These are phyloP conservation scores for Pygmarrhopalites habei DNA, from an alignment of 1,140 invertebrate genomes.

Conservation along the genomic window DNA sequence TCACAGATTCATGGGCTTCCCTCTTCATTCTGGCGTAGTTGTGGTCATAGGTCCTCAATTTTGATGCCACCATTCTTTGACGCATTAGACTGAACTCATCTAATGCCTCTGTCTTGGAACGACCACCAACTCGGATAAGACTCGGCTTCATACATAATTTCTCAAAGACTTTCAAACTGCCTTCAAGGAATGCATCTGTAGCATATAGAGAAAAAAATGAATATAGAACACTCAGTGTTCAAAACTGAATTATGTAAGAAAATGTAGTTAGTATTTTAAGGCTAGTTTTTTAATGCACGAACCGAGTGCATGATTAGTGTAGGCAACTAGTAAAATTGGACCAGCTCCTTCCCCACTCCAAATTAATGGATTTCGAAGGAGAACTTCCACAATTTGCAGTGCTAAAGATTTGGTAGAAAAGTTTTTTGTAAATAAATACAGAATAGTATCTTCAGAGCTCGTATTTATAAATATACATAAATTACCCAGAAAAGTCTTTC, in stretches of 20 bases:
- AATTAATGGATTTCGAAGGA: constrained; percentile 26
- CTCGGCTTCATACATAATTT: constrained; percentile 33
- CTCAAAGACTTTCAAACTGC: constrained; percentile 47
- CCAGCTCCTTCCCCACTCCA: constrained; percentile 25
- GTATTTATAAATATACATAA: too few relatives aligned
- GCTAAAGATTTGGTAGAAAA: too few relatives aligned
- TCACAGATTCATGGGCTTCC: constrained; percentile 8
- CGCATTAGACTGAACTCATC: constrained; percentile 12
- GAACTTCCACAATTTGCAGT: constrained; percentile 33
- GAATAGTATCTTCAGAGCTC: too few relatives aligned
- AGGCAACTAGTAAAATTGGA: constrained; percentile 71
- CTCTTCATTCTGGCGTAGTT: neutral
- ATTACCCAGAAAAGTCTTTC: constrained; percentile 46
- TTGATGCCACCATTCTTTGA: neutral
- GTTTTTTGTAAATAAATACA: too few relatives aligned
- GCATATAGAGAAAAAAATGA: too few relatives aligned
- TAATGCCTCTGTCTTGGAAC: constrained; percentile 14
- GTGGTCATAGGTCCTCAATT: neutral
- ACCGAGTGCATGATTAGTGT: constrained; percentile 82
- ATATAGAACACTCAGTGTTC: too few relatives aligned
- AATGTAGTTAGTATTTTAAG: too few relatives aligned
- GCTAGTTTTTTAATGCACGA: too few relatives aligned
- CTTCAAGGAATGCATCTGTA: constrained; percentile 83
- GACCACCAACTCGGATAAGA: constrained; percentile 27
- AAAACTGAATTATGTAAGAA: too few relatives aligned